A percentile compares a stretch with the other conserved stretches of the same genome.
Conservation (phyloP, 2,888 invertebrate species). For the Neria commutata region DNA sequence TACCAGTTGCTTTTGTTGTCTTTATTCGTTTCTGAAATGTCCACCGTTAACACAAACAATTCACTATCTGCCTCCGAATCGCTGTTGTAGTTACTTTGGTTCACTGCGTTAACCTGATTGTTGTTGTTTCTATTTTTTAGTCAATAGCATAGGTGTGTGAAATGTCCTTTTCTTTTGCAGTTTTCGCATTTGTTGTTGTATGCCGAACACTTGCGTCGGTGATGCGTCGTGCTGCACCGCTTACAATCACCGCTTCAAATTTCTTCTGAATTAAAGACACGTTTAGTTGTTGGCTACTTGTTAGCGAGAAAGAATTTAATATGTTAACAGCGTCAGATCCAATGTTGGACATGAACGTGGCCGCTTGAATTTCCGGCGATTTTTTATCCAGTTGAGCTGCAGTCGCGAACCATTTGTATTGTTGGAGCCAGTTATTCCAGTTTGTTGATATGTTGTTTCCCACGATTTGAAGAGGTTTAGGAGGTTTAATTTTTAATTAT, state of each 20-base stretch:
- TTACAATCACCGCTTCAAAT: conserved; percentile 17
- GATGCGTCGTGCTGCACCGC: conserved; percentile 23
- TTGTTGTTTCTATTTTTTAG: conserved; percentile 19
- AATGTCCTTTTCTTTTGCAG: conserved; percentile 22
- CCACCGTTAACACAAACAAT: conserved; percentile 24
- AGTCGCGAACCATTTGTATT: too few species aligned
- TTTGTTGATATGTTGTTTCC: conserved; percentile 20
- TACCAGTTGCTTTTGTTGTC: conserved; percentile 23
- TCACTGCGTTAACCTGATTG: conserved; percentile 20
- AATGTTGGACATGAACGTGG: conserved; percentile 27
- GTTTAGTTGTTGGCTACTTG: too few species aligned
- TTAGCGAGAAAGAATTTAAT: too few species aligned
- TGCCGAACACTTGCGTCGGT: conserved; percentile 22
- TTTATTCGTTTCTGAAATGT: conserved; percentile 24
- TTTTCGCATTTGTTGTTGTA: conserved; percentile 26
- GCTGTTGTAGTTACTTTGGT: conserved; percentile 16
- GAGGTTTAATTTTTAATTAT: conserved; percentile 28
- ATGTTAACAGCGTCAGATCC: too few species aligned
- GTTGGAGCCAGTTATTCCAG: conserved; percentile 27
- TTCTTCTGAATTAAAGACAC: too few species aligned
- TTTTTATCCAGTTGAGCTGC: too few species aligned
- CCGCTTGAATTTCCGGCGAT: conserved; percentile 26
- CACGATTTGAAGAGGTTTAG: conserved; percentile 23
- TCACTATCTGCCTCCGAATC: conserved; percentile 19
- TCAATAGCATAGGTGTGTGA: conserved; percentile 15